These are phyloP conservation scores for Athripsodes cinereus DNA, from an alignment of 2,888 invertebrate genomes.

Conservation along the genomic window DNA sequence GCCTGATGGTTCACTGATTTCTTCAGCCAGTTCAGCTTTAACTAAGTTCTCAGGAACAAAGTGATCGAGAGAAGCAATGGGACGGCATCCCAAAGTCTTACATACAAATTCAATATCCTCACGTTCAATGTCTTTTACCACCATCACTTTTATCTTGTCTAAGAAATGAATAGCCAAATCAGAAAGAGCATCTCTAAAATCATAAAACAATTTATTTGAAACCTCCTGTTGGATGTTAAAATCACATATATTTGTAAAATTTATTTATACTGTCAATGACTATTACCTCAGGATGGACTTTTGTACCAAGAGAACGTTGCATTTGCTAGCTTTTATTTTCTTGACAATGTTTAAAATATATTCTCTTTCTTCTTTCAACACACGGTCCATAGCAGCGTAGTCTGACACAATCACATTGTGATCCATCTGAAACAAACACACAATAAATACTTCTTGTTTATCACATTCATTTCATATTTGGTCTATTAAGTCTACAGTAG, in stretches of 20 bases:
- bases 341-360: slow-evolving; percentile 98
- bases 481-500: neutral
- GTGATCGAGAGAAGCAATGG: slow-evolving; percentile 98
- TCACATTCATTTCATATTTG: neutral
- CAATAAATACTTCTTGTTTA: neutral
- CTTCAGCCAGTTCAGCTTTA: slow-evolving; percentile 90
- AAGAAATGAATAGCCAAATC: slow-evolving; percentile 97
- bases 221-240: too few relatives aligned
- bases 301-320: slow-evolving; percentile 92
- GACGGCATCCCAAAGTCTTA: slow-evolving; percentile 89
- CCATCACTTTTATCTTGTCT: slow-evolving; percentile 98
- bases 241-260: too few relatives aligned
- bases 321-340: slow-evolving; percentile 97
- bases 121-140: slow-evolving; percentile 95
- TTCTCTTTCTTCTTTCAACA: slow-evolving; percentile 92
- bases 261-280: too few relatives aligned
- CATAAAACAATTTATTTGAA: slow-evolving; percentile 11
- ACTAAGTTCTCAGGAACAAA: slow-evolving; percentile 90
- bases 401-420: slow-evolving; percentile 95
- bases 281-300: slow-evolving; percentile 66
- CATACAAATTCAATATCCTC: slow-evolving; percentile 98
- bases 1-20: slow-evolving; percentile 79
- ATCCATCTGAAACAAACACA: slow-evolving; percentile 65
- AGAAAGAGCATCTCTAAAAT: slow-evolving; percentile 87
- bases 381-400: slow-evolving; percentile 99